These are phyloP conservation scores for Onychomys leucogaster DNA, from an alignment of 2,797 vertebrate genomes.

Conservation along the genomic window DNA sequence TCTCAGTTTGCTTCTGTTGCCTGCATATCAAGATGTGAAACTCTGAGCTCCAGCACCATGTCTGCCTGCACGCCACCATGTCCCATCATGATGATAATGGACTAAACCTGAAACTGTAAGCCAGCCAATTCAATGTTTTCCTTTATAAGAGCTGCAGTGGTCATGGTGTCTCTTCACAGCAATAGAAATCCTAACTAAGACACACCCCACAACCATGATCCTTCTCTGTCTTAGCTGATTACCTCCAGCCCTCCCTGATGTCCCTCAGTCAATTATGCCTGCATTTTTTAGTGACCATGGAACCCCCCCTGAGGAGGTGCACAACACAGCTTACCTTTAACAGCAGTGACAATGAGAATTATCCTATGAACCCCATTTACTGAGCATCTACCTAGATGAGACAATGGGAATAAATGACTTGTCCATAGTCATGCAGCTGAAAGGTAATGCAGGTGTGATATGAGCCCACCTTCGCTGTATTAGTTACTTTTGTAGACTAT, in stretches of 20 bases:
- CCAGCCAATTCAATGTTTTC: neutral
- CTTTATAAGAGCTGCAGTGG: neutral
- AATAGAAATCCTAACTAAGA: neutral
- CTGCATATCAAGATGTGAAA: neutral
- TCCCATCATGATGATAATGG: neutral
- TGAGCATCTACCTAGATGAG: neutral
- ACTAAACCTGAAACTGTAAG: neutral
- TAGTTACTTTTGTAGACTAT: neutral
- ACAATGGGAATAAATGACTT: neutral
- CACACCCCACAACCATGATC: neutral
- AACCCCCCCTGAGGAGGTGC: neutral
- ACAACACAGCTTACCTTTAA: neutral
- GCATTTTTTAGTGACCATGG: neutral
- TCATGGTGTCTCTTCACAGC: neutral
- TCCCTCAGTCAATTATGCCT: neutral
- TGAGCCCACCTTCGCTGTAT: neutral
- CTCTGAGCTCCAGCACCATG: neutral
- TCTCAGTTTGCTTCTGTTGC: neutral
- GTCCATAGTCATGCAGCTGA: neutral
- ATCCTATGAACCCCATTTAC: accelerated
- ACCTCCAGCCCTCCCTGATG: neutral
- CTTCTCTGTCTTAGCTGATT: neutral
- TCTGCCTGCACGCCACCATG: neutral
- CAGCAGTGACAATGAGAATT: neutral
- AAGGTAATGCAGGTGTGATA: neutral